These are phyloP conservation scores for Drosophila meridionalis DNA, from an alignment of 2,888 invertebrate genomes.

Conservation along the genomic window DNA sequence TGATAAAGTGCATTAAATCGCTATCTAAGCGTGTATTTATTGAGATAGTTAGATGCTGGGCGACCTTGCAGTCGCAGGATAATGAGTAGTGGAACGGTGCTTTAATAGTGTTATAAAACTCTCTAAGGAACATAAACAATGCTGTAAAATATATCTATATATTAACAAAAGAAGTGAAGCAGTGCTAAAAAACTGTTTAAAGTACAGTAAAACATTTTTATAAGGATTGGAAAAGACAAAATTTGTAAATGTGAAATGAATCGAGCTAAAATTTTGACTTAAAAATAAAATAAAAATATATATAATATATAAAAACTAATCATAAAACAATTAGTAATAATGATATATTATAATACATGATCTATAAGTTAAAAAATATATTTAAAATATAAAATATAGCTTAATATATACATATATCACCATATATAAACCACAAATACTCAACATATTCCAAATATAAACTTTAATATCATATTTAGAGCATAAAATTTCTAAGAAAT, in stretches of 20 bases:
- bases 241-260: background rate
- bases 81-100: conserved; percentile 5
- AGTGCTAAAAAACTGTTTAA: background rate
- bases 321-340: too few relatives aligned
- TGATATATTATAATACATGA: background rate
- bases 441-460: too few relatives aligned
- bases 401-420: too few relatives aligned
- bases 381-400: too few relatives aligned
- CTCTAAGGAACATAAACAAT: background rate
- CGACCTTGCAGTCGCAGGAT: conserved; percentile 29
- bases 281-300: background rate
- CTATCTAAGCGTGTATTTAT: conserved; percentile 6
- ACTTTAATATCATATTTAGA: too few relatives aligned
- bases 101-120: background rate
- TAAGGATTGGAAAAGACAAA: background rate
- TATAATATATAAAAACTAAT: background rate
- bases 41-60: conserved; percentile 3
- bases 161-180: background rate
- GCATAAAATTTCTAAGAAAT: too few relatives aligned
- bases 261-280: background rate
- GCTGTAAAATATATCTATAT: background rate
- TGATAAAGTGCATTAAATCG: conserved; percentile 14
- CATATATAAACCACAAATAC: too few relatives aligned
- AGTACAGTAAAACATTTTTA: background rate
- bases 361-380: background rate